phyloP scores from a whole-genome alignment of 2,797 vertebrate genomes.

The Graptemys geographica region DNA sequence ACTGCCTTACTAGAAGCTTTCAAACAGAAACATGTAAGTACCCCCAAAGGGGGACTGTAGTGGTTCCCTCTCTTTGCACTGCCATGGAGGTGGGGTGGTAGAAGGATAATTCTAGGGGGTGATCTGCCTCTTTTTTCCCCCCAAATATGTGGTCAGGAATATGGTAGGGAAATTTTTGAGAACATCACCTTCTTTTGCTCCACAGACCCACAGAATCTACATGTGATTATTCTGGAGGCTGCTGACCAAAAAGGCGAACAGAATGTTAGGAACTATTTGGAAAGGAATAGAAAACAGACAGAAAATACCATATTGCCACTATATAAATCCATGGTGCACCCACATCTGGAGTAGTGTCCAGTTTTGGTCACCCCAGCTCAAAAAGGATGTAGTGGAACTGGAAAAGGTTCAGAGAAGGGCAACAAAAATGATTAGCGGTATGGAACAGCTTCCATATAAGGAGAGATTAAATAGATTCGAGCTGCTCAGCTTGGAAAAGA shows the following conservation, averaged over 20 bases:
- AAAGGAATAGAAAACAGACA: neutral
- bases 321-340: neutral
- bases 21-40: constrained; percentile 91
- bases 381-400: neutral
- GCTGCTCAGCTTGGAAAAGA: too few relatives aligned
- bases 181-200: neutral
- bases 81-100: neutral
- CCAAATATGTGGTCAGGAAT: neutral
- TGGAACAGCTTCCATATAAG: too few relatives aligned
- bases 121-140: too few relatives aligned
- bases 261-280: neutral
- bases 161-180: neutral
- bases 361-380: neutral
- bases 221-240: neutral
- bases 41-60: neutral
- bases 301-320: neutral
- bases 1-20: constrained; percentile 92
- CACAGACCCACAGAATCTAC: neutral
- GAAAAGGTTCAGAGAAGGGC: neutral
- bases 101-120: neutral
- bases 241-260: neutral
- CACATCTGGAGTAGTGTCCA: neutral
- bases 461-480: too few relatives aligned
- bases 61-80: neutral
- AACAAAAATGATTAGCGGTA: neutral